Conservation (phyloP, 2,888 invertebrate species). For the Theretra japonica region DNA sequence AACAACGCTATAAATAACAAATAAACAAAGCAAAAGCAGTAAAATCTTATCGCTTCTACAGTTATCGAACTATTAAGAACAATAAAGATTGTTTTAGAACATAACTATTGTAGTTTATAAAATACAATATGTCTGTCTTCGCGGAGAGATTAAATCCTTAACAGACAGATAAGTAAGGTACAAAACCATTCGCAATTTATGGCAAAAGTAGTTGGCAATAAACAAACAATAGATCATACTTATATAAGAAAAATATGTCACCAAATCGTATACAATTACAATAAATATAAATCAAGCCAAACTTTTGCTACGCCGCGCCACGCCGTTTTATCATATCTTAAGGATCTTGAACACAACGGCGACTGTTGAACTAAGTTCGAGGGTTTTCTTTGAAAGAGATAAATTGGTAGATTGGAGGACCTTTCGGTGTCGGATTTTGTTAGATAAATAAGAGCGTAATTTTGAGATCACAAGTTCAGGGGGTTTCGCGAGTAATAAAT, state of each 20-base stretch:
- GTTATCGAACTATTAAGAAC: constrained; percentile 11
- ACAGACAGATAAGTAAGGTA: neutral
- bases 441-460: constrained; percentile 29
- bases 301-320: neutral
- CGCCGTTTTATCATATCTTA: constrained; percentile 2
- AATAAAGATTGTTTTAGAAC: neutral
- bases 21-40: neutral
- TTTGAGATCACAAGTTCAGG: constrained; percentile 38
- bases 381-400: neutral
- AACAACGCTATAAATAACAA: neutral
- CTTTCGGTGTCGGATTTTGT: constrained; percentile 33
- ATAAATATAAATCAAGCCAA: constrained; percentile 8
- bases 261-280: neutral
- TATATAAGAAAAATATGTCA: neutral
- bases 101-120: neutral
- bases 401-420: constrained; percentile 29
- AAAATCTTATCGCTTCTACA: constrained; percentile 1
- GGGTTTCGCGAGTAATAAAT: constrained; percentile 56
- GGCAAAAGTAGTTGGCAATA: no score
- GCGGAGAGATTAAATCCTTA: neutral
- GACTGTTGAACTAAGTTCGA: constrained; percentile 1
- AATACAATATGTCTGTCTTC: neutral
- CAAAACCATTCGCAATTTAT: neutral
- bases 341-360: neutral
- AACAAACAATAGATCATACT: neutral